Conservation (phyloP, 2,797 vertebrate genomes). For the Taenioides sp. region DNA sequence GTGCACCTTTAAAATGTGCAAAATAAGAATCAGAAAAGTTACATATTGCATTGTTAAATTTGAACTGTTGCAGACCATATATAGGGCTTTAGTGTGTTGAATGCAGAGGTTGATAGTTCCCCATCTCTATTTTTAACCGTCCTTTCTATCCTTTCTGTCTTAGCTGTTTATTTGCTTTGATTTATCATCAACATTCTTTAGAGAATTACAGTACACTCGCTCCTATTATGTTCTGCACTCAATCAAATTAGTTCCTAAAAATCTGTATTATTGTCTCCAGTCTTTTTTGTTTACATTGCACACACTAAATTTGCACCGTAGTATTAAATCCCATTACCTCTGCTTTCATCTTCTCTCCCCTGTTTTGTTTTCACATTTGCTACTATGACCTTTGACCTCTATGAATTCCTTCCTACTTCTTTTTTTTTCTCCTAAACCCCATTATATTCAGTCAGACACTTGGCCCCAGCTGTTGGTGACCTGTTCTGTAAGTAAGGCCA, state of each 20-base stretch:
- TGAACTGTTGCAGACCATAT: too few relatives aligned
- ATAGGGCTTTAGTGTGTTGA: too few relatives aligned
- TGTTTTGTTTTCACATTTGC: background rate
- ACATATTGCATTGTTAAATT: too few relatives aligned
- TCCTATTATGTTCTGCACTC: too few relatives aligned
- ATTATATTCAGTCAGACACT: conserved; percentile 8
- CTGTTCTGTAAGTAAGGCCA: conserved; percentile 9
- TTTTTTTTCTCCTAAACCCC: background rate
- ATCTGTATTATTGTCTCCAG: background rate
- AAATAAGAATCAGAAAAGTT: too few relatives aligned
- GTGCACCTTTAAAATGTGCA: too few relatives aligned
- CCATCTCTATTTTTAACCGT: too few relatives aligned
- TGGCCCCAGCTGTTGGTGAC: background rate
- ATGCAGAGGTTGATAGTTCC: too few relatives aligned
- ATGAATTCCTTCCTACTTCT: background rate
- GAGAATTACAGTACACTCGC: too few relatives aligned
- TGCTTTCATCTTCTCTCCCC: background rate
- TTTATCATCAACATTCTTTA: too few relatives aligned
- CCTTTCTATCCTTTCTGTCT: too few relatives aligned
- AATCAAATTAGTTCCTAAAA: background rate
- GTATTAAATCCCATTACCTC: background rate
- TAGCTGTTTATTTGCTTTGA: background rate
- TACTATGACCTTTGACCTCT: conserved; percentile 4
- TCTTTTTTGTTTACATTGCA: background rate
- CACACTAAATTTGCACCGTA: background rate